phyloP scores from a whole-genome alignment of 2,888 invertebrate genomes.

The Tribolium freemani region DNA sequence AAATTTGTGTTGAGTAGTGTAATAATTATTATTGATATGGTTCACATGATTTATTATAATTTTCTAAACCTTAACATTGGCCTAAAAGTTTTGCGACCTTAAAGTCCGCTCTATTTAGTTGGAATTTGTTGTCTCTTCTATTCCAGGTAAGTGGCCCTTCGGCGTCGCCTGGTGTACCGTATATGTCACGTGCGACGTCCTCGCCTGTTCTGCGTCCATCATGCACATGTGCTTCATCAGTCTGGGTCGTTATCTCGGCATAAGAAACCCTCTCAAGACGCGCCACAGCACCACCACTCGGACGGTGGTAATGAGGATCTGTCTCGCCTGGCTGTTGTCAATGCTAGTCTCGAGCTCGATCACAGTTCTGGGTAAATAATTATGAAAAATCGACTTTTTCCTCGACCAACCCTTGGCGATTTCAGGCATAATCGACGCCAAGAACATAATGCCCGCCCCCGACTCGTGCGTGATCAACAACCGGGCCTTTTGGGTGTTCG shows the following conservation, averaged over 20 bases:
- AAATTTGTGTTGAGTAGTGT: too few relatives aligned
- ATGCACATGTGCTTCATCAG: constrained; percentile 96
- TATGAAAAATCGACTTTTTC: constrained; percentile 56
- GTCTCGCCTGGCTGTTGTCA: constrained; percentile 92
- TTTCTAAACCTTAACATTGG: too few relatives aligned
- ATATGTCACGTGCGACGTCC: constrained; percentile 95
- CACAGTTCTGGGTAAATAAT: constrained; percentile 79
- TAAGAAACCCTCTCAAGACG: constrained; percentile 89
- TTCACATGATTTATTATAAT: too few relatives aligned
- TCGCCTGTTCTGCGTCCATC: constrained; percentile 95
- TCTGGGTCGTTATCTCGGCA: constrained; percentile 89
- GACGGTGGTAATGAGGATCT: constrained; percentile 88
- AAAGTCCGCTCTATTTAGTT: too few relatives aligned
- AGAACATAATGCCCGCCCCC: constrained; percentile 86
- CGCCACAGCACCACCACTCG: constrained; percentile 87
- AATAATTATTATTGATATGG: too few relatives aligned
- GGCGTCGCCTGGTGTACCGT: constrained; percentile 94
- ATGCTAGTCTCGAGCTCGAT: constrained; percentile 90
- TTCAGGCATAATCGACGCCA: constrained; percentile 80
- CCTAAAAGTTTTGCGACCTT: too few relatives aligned
- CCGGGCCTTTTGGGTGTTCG: constrained; percentile 89
- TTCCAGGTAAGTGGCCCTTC: constrained; percentile 92
- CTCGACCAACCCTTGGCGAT: constrained; percentile 27
- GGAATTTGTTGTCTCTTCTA: too few relatives aligned
- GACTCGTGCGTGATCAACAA: constrained; percentile 87